Conservation (phyloP, 2,797 vertebrate species). For the Salarias fasciatus region DNA sequence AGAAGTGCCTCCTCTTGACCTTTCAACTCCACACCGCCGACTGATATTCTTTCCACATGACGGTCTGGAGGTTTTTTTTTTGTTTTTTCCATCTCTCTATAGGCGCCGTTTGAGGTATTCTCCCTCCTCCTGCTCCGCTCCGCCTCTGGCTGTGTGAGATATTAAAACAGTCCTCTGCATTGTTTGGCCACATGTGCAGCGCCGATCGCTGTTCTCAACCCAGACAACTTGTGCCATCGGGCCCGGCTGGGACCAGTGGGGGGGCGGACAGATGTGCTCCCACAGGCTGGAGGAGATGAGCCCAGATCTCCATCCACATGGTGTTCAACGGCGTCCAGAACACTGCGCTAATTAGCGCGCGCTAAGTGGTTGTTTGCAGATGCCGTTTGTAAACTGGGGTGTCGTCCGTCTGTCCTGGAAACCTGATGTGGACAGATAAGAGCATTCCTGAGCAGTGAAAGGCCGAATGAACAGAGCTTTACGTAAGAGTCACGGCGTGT, state of each 20-base stretch:
- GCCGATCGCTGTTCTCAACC: conserved; percentile 55
- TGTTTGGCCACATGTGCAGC: conserved; percentile 63
- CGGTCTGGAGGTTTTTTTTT: conserved; percentile 1
- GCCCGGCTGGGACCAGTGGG: not conserved
- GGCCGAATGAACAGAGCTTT: conserved; percentile 1
- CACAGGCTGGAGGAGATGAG: conserved; percentile 8
- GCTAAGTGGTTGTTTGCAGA: not conserved
- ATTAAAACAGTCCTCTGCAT: conserved; percentile 32
- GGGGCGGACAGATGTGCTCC: conserved; percentile 31
- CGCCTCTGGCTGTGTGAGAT: conserved; percentile 17
- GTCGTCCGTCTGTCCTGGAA: conserved; percentile 1
- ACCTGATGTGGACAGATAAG: not conserved
- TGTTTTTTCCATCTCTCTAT: conserved; percentile 14
- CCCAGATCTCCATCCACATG: conserved; percentile 8
- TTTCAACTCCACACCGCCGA: conserved; percentile 12
- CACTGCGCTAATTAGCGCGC: not conserved
- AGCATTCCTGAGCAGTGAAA: not conserved
- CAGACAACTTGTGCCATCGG: conserved; percentile 18
- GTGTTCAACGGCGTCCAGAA: no score
- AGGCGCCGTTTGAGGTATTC: conserved; percentile 6
- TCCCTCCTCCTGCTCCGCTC: not conserved
- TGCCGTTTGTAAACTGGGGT: not conserved
- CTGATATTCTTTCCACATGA: conserved; percentile 57
- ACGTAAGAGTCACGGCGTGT: conserved; percentile 20
- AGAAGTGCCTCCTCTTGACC: not conserved